Evolutionary conservation across 2,797 vertebrate species (phyloP), one percentile per base, ranked within the genome.

Genomic region (Tiaroga cobitis): DNA sequence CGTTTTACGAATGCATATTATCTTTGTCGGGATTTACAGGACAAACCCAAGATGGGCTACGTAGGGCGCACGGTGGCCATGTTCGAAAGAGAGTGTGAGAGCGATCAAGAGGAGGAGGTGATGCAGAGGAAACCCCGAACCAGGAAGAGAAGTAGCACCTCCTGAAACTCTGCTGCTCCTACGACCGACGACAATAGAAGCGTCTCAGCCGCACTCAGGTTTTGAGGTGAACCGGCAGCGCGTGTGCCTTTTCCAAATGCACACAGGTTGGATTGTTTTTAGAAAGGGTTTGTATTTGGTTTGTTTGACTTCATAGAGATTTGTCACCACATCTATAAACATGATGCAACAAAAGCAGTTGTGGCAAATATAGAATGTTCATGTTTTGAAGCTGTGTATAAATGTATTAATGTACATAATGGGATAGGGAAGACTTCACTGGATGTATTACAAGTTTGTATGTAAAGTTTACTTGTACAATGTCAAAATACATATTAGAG

Each of bases 71-170:
- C 84, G n/a, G 86, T 85, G 10, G 80, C 54, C 49, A 75, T 85
- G 84, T 94, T 93, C 84, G 90, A 99, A 96, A 96, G 96, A 85
- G 95, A 95, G 34, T 98, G 96, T 87, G 97, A 97, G 91, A 99
- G 98, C 80, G 97, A 99, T 92, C 93, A 94, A 4, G 98, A 99
- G 72, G 95, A 97, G 86, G 96, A 97, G 16, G 90, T 94, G 2
- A 16, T 94, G 26, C 94, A 87, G 88, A 96, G 91, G 85, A 95
- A 91, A 83, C 93, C 92, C 18, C 93, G 90, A 80, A 92, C 93
- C 81, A 95, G 97, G 88, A 97, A 97, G 91, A 96, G 97, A 92
- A 98, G 97, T 93, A 98, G 96, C 89, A 94, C 96, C 86, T 98
- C 97, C 69, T 99, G 95, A 96, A 81, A 16, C 10, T 49, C 26